Conservation (phyloP, 2,888 invertebrate species). For the Ditylenchus weischeri region DNA sequence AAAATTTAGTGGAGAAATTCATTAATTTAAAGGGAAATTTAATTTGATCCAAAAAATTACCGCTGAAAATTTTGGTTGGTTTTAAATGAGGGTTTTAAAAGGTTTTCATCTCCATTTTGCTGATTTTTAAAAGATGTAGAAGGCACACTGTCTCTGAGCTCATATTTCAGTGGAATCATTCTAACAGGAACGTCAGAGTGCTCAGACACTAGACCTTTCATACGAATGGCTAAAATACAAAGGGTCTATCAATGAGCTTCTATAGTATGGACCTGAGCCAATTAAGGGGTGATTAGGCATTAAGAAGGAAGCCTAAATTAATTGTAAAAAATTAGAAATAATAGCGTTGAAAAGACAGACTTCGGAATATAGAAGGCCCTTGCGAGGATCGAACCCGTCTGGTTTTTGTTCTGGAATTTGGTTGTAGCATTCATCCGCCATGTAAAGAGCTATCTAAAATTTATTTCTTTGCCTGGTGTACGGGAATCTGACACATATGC, state of each 20-base stretch:
- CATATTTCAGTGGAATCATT: too few relatives aligned
- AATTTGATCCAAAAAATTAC: too few relatives aligned
- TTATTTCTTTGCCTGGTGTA: neutral
- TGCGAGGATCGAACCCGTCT: neutral
- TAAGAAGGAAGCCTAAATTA: neutral
- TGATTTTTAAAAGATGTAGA: neutral
- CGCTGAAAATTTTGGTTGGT: too few relatives aligned
- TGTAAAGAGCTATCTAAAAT: constrained; percentile 9
- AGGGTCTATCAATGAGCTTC: too few relatives aligned
- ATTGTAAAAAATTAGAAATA: neutral
- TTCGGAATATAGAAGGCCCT: neutral
- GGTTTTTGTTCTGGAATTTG: constrained; percentile 3
- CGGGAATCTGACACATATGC: neutral
- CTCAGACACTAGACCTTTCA: too few relatives aligned
- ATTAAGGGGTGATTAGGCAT: constrained; percentile 1
- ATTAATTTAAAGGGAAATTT: too few relatives aligned
- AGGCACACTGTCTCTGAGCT: neutral
- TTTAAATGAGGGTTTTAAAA: too few relatives aligned
- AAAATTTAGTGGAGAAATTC: too few relatives aligned
- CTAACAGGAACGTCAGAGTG: too few relatives aligned
- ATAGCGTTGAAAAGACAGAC: neutral
- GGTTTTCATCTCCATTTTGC: too few relatives aligned
- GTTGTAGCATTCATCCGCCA: constrained; percentile 13
- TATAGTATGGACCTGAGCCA: neutral
- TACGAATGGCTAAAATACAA: too few relatives aligned